Base-by-base conservation (phyloP, 2,113 vertebrate species). In the Baryphthengus martii region DNA sequence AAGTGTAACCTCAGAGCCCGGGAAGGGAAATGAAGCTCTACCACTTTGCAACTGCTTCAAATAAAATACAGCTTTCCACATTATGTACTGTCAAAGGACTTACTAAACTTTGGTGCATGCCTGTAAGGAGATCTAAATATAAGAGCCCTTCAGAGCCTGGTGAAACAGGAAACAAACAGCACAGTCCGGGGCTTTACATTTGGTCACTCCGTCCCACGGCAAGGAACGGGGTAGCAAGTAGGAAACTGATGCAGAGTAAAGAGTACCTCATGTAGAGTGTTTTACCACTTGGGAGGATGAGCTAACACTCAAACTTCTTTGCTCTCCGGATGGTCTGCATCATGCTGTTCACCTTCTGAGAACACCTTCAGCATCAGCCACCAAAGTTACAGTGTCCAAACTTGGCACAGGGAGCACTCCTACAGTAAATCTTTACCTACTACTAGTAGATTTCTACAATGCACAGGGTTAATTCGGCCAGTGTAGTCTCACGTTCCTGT, bases 341-440 rank as follows among this genome's bases (percentile, higher is more conserved):
- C 0, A 0, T 3, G 8, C 9, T 42, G 31, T 49, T 78, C 24
- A 9, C 35, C n/a, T 75, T 67, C 65, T 53, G 63, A 58, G 49
- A 88, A 17, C 33, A 45, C 35, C 37, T 76, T 40, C 37, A 37
- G 74, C 18, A 79, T 25, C 70, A 37, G 52, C 33, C 52, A 42
- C 33, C 14, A 7, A 5, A 0, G 0, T 19, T 39, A 3, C 16
- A 45, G 16, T 26, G 13, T 23, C 58, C 67, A 61, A 2, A 33
- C 31, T 19, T 13, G 31, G 8, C 37, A 62, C 0, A 0, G 17
- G 63, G n/a, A 68, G 7, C 50, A 4, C 15, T 44, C 33, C 47
- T 19, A 3, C 68, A 35, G 20, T 2, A 25, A 61, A 77, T 35
- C n/a, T 55, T 31, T 23, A n/a, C 59, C 52, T 55, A 1, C 33